phyloP scores from a whole-genome alignment of 2,888 invertebrate species.

The Theodoxus fluviatilis region DNA sequence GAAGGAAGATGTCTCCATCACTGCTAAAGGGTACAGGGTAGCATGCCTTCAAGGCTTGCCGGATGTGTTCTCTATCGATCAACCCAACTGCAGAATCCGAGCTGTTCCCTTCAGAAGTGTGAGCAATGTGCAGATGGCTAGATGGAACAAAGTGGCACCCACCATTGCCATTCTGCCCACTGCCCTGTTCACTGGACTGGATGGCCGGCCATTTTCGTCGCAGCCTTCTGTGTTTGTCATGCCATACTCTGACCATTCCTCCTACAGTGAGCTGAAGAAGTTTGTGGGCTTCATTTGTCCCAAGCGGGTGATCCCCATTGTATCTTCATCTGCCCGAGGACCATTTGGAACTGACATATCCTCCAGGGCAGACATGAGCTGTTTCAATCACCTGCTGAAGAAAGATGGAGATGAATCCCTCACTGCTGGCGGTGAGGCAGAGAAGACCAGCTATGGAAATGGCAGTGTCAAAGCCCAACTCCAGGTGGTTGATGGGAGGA shows the following conservation, averaged over 20 bases:
- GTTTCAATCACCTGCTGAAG: no score
- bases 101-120: constrained; percentile 51
- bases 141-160: constrained; percentile 42
- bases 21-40: constrained; percentile 41
- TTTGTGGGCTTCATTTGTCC: constrained; percentile 63
- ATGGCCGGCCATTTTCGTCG: constrained; percentile 44
- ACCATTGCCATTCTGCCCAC: constrained; percentile 62
- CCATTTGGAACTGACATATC: constrained; percentile 44
- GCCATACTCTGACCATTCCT: constrained; percentile 66
- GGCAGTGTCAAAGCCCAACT: no score
- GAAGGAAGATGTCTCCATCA: constrained; percentile 57
- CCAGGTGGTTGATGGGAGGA: no score
- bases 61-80: constrained; percentile 48
- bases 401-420: no score
- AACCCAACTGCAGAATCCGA: constrained; percentile 42
- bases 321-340: constrained; percentile 42
- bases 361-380: constrained; percentile 49
- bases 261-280: constrained; percentile 60
- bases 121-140: constrained; percentile 39
- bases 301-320: constrained; percentile 60
- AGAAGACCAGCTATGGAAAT: no score
- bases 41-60: constrained; percentile 49
- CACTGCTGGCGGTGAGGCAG: no score
- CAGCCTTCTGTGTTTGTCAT: constrained; percentile 56
- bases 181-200: constrained; percentile 53